Evolutionary conservation across 2,888 invertebrate species (phyloP), one percentile per base, ranked within the genome.

Genomic region (Sphaerophoria taeniata): DNA sequence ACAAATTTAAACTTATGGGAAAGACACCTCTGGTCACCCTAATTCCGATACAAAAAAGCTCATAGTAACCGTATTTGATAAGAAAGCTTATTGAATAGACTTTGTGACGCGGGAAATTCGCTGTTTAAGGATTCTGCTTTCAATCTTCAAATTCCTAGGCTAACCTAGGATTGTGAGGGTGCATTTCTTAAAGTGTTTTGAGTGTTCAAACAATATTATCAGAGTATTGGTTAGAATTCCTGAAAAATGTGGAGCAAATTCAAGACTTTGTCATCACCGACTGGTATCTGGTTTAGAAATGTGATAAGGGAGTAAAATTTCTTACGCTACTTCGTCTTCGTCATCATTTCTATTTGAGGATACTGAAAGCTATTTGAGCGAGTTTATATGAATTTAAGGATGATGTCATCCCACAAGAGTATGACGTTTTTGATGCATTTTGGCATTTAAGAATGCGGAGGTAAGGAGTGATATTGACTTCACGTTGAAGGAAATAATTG

Each of bases 71-170:
- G 39, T 16, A 60, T 67, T 16, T 67, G 67, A 67, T 67, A 67
- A 67, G 67, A 67, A 67, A 67, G 75, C 58, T 75, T 31, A 45
- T 65, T 49, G 14, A 34, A 36, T 39, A 63, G 34, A 49, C 12
- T 36, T 34, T 73, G 34, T 82, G 73, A 71, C 72, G 70, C 55
- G 65, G 55, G 11, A 61, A 61, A 55, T 69, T 71, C 11, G 36
- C 56, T 16, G 39, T 51, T 60, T 49, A 63, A 73, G 56, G 69
- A 73, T 73, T 77, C 55, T 78, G 56, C 74, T 56, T 78, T 53
- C 7, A 67, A 47, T 49, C 7, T 11, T 31, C 11, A 72, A 24
- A 49, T 9, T 43, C 24, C 24, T 24, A 24, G 24, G 24, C 24
- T 24, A 24, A 43, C 3, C 9, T 9, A 11, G 31, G 36, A 53